Evolutionary conservation across 2,888 invertebrate genomes (phyloP), one percentile per base, ranked within the genome.

Genomic region (Amblyteles armatorius): DNA sequence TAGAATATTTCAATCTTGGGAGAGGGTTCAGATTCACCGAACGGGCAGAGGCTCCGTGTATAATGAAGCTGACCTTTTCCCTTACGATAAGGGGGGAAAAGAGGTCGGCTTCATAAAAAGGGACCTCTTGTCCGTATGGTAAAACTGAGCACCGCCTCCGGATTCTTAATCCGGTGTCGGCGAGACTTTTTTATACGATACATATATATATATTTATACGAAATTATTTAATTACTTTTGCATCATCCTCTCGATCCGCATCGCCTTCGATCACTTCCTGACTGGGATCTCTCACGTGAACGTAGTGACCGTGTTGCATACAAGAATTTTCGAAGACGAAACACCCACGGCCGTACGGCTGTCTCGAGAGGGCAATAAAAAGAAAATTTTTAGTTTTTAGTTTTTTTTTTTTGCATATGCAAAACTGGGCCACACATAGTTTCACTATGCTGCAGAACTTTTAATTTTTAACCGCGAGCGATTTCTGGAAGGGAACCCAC

Each of bases 281-380:
- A 82, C 95, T 95, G 0, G 96, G 95, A 90, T 96, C 95, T 85
- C 95, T 95, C 48, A 95, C 94, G 88, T 95, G 95, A 71, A 95
- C 95, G 94, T 95, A 97, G 89, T 94, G 96, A 0, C 97, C 97
- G 88, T 96, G 96, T 87, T 97, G 96, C 95, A 97, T 96, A 88
- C 96, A 96, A 85, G 96, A 96, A n/a, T 96, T 95, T 86, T 97
- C 96, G 88, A 97, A 97, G 3, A 96, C 96, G 89, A 97, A 97
- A 80, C 97, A 96, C 0, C 97, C 97, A 0, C 95, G 95, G 0
- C 97, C 97, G 88, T 95, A 95, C 0, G 97, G 97, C 91, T 94
- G 72, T 60, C 60, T 60, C 60, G 16, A 1, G 33, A 16, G 16
- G 16, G 5, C 26, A 16, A 60, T 60, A 29, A 29, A 60, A 57